Evolutionary conservation across 2,113 vertebrate species (phyloP).

Genomic region (Tychaedon coryphoeus): DNA sequence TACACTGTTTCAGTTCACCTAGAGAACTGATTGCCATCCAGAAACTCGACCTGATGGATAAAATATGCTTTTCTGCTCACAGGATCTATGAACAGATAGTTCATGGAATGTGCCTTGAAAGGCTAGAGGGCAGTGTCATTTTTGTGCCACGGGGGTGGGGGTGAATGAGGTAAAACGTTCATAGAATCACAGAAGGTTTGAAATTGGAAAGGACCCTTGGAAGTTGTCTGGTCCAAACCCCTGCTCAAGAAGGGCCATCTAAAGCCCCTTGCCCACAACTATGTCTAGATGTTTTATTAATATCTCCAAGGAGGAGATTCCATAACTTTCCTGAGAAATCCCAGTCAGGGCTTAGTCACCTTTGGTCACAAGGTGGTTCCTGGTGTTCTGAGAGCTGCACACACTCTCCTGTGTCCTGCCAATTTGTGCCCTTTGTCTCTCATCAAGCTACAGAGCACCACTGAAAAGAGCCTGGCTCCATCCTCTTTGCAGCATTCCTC

Average conservation of each 20-base stretch:
- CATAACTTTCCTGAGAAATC: neutral
- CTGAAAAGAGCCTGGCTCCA: neutral
- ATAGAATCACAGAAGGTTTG: neutral
- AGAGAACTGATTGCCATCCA: neutral
- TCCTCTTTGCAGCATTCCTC: neutral
- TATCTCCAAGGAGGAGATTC: neutral
- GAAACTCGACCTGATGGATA: neutral
- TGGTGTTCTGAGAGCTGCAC: neutral
- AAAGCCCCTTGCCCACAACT: accelerated
- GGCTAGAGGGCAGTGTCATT: neutral
- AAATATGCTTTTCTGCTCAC: neutral
- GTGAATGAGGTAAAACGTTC: neutral
- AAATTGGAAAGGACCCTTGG: neutral
- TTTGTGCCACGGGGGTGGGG: neutral
- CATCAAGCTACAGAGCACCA: neutral
- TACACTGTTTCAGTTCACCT: neutral
- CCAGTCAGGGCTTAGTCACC: neutral
- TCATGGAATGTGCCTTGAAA: neutral
- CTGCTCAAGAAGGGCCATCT: neutral
- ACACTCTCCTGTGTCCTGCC: neutral
- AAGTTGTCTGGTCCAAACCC: accelerated
- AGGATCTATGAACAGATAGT: neutral
- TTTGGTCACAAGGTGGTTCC: neutral
- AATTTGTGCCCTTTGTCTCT: neutral
- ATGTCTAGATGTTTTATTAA: accelerated